Evolutionary conservation across 1,140 invertebrate species (phyloP).

Genomic region (Caenorhabditis briggsae): DNA sequence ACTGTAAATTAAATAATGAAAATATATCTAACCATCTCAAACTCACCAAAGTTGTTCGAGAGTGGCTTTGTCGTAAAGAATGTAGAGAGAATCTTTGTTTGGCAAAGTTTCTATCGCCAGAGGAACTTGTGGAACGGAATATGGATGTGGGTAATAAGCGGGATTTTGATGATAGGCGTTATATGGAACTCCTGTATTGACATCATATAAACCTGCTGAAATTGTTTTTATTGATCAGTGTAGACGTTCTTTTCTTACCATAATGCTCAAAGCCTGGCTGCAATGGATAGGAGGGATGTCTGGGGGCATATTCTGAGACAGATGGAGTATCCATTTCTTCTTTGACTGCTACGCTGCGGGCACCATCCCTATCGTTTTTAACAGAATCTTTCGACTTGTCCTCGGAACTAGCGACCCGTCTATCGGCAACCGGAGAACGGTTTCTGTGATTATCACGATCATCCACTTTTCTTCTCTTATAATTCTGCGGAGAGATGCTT

Average conservation of each 20-base stretch:
- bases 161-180: not conserved
- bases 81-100: not conserved
- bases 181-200: no score
- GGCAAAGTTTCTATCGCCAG: not conserved
- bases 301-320: no score
- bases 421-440: not conserved
- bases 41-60: slow-evolving; percentile 1
- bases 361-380: no score
- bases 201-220: no score
- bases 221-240: no score
- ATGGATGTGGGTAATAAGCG: not conserved
- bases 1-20: not conserved
- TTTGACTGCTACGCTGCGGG: no score
- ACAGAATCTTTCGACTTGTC: no score
- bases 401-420: no score
- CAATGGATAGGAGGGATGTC: no score
- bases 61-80: not conserved
- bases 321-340: no score
- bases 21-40: not conserved
- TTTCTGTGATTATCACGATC: slow-evolving; percentile 3
- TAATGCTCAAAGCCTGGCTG: no score
- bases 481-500: slow-evolving; percentile 1
- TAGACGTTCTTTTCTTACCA: no score
- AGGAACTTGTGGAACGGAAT: not conserved
- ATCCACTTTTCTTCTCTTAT: slow-evolving; percentile 15